Conservation (phyloP, 1,140 invertebrate species). For the Laodelphax striatellus region DNA sequence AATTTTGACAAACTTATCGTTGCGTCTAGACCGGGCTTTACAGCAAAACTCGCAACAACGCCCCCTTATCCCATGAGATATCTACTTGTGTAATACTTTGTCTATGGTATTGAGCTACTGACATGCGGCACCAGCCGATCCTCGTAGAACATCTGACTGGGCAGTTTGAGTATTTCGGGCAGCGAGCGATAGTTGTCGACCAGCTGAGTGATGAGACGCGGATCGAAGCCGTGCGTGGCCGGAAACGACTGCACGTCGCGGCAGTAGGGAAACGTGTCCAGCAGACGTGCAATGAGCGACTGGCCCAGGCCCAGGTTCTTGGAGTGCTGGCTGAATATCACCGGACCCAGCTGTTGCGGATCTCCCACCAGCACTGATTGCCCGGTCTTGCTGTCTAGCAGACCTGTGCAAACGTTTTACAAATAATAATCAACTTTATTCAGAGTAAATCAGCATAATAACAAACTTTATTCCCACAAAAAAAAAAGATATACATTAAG, state of each 20-base stretch:
- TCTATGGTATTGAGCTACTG: too few relatives aligned
- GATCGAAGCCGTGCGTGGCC: slow-evolving; percentile 47
- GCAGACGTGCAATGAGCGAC: slow-evolving; percentile 29
- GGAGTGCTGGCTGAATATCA: slow-evolving; percentile 55
- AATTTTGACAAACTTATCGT: too few relatives aligned
- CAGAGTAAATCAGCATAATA: too few relatives aligned
- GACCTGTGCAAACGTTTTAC: too few relatives aligned
- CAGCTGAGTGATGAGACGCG: slow-evolving; percentile 55
- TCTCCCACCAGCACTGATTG: slow-evolving; percentile 81
- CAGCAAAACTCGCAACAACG: too few relatives aligned
- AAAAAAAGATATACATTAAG: too few relatives aligned
- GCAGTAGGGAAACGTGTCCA: slow-evolving; percentile 23
- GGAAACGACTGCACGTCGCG: slow-evolving; percentile 29
- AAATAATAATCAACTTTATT: too few relatives aligned
- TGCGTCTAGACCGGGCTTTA: too few relatives aligned
- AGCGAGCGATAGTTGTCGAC: slow-evolving; percentile 69
- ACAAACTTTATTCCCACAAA: too few relatives aligned
- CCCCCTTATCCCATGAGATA: too few relatives aligned
- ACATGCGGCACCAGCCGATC: slow-evolving; percentile 47
- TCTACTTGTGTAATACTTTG: too few relatives aligned
- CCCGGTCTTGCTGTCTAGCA: slow-evolving; percentile 36
- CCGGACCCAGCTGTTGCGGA: slow-evolving; percentile 80
- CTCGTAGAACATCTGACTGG: slow-evolving; percentile 76
- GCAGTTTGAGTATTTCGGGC: slow-evolving; percentile 56
- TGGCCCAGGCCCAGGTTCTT: slow-evolving; percentile 44